A percentile compares a stretch with the other conserved stretches of the same genome.
These are phyloP conservation scores for Choloepus didactylus DNA, from an alignment of 2,797 vertebrate genomes.

Conservation along the genomic window DNA sequence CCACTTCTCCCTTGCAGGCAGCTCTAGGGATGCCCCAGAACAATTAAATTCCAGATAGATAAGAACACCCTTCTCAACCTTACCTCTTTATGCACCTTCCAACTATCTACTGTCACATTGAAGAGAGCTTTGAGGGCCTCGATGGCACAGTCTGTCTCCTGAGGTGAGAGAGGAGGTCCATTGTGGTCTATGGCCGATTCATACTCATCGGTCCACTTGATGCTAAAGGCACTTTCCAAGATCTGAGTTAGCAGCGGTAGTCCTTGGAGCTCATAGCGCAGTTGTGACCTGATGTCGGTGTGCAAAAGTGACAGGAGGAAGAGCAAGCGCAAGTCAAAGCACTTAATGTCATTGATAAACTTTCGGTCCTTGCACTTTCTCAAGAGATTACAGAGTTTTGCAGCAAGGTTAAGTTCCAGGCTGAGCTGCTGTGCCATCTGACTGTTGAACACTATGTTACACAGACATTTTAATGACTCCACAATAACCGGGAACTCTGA, in stretches of 20 bases:
- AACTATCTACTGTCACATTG: conserved; percentile 95
- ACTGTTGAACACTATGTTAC: conserved; percentile 98
- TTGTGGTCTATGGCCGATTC: conserved; percentile 90
- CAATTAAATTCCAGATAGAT: conserved; percentile 49
- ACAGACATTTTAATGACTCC: conserved; percentile 98
- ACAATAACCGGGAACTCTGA: conserved; percentile 93
- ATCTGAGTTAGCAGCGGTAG: conserved; percentile 93
- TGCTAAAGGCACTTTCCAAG: conserved; percentile 94
- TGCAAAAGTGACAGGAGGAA: conserved; percentile 97
- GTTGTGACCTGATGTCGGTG: conserved; percentile 91
- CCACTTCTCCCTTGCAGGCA: not conserved
- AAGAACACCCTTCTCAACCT: conserved; percentile 80
- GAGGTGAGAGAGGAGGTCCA: conserved; percentile 90
- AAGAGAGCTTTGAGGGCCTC: conserved; percentile 98
- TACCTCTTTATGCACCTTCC: conserved; percentile 93
- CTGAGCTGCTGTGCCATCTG: conserved; percentile 95
- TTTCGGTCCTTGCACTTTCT: conserved; percentile 88
- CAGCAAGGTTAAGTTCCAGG: conserved; percentile 94
- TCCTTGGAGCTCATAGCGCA: conserved; percentile 92
- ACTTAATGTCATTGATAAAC: conserved; percentile 93
- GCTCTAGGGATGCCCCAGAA: not conserved
- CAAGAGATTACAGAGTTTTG: conserved; percentile 93
- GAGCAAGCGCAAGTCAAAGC: conserved; percentile 96
- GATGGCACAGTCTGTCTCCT: conserved; percentile 94
- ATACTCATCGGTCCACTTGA: conserved; percentile 95